phyloP scores from a whole-genome alignment of 2,888 invertebrate species.

The Dendrolimus houi region DNA sequence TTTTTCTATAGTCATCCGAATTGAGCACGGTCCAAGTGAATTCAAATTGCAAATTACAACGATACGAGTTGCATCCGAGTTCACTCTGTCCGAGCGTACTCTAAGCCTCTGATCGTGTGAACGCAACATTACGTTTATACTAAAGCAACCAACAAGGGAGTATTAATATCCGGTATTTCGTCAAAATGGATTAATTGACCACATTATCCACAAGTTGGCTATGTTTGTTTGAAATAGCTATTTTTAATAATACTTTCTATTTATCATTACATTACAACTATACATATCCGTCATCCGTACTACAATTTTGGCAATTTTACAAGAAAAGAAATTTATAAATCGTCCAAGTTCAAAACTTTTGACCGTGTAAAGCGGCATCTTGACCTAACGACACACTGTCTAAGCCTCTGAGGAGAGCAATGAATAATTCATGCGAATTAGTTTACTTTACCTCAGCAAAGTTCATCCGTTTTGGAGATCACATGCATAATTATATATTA shows the following conservation, averaged over 20 bases:
- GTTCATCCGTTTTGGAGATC: no score
- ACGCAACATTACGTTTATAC: background rate
- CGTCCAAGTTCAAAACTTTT: background rate
- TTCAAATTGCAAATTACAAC: no score
- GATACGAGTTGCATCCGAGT: no score
- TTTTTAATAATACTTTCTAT: conserved; percentile 44
- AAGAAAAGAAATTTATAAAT: conserved; percentile 13
- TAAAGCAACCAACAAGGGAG: background rate
- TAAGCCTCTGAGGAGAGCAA: no score
- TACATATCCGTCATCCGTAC: conserved; percentile 25
- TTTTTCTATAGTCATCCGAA: no score
- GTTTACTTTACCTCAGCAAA: no score
- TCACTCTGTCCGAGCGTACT: no score
- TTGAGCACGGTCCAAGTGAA: no score
- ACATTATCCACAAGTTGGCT: conserved; percentile 29
- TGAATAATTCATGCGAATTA: no score
- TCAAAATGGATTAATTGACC: conserved; percentile 50
- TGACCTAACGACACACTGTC: background rate
- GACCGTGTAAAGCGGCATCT: conserved; percentile 5
- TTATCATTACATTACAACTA: conserved; percentile 26
- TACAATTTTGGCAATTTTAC: conserved; percentile 46
- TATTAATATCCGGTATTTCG: conserved; percentile 24
- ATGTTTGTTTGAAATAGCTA: conserved; percentile 34
- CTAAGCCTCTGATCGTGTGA: no score
- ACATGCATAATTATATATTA: no score